Conservation (phyloP, 2,113 vertebrate genomes). For the Microtus montanus region DNA sequence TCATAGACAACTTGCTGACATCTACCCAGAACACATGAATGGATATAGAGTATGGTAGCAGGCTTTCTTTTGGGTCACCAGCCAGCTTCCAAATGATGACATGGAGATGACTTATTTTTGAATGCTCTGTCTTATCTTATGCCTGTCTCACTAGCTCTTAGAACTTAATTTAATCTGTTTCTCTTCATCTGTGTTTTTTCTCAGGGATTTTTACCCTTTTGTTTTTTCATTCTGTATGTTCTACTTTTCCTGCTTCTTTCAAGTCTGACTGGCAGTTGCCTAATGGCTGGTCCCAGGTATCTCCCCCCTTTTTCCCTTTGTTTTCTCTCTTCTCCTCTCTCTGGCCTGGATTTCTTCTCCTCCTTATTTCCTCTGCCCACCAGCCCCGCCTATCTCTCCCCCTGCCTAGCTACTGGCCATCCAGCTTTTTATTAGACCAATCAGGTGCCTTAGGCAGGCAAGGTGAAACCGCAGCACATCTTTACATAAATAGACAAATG, state of each 20-base stretch:
- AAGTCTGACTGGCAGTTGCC: background rate
- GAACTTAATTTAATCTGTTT: background rate
- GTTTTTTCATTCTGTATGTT: background rate
- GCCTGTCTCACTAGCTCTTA: background rate
- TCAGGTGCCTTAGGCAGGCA: background rate
- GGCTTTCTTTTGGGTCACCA: background rate
- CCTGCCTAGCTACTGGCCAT: background rate
- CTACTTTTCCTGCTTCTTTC: background rate
- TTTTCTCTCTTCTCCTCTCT: background rate
- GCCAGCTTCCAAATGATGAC: background rate
- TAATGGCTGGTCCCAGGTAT: background rate
- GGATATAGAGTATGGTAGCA: background rate
- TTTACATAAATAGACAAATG: background rate
- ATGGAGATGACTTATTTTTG: background rate
- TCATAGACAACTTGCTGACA: background rate
- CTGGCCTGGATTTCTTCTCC: background rate
- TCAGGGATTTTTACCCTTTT: background rate
- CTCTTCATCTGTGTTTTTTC: background rate
- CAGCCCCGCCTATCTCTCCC: background rate
- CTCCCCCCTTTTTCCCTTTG: background rate
- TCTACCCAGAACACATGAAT: background rate
- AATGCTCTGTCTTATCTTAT: background rate
- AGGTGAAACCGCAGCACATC: background rate
- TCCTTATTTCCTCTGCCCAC: background rate
- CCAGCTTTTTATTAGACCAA: background rate